phyloP scores from a whole-genome alignment of 2,888 invertebrate species.

The Tachina lurida region DNA sequence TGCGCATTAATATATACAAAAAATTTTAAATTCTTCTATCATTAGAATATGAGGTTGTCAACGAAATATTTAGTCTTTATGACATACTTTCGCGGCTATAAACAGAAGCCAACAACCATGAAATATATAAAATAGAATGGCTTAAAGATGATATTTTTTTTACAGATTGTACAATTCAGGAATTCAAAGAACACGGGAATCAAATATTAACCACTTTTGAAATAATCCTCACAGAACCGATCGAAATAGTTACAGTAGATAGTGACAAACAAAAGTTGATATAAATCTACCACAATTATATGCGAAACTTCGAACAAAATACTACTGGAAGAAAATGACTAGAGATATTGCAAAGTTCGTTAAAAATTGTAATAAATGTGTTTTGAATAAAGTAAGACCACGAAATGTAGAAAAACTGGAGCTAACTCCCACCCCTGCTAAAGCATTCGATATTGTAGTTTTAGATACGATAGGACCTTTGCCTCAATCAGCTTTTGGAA shows the following conservation, averaged over 20 bases:
- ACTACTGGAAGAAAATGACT: background rate
- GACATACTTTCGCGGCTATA: background rate
- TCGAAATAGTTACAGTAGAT: background rate
- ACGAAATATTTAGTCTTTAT: background rate
- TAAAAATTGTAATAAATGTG: background rate
- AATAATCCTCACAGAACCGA: background rate
- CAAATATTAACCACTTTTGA: background rate
- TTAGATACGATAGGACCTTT: background rate
- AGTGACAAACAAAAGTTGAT: constrained; percentile 1
- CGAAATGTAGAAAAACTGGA: background rate
- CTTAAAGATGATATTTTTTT: background rate
- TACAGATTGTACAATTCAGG: background rate
- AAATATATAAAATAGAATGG: background rate
- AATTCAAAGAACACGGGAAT: background rate
- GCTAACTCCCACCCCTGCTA: background rate
- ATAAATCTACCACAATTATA: background rate
- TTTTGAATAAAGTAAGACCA: background rate
- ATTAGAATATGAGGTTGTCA: background rate
- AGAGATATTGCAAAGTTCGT: background rate
- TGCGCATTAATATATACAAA: background rate
- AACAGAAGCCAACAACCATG: background rate
- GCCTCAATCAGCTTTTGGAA: background rate
- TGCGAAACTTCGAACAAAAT: background rate
- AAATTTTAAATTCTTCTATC: constrained; percentile 1
- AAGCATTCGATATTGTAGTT: background rate